A percentile compares a stretch with the other conserved stretches of the same genome.
Evolutionary conservation across 2,888 invertebrate genomes (phyloP).

Genomic region (Eumerus sabulonum): DNA sequence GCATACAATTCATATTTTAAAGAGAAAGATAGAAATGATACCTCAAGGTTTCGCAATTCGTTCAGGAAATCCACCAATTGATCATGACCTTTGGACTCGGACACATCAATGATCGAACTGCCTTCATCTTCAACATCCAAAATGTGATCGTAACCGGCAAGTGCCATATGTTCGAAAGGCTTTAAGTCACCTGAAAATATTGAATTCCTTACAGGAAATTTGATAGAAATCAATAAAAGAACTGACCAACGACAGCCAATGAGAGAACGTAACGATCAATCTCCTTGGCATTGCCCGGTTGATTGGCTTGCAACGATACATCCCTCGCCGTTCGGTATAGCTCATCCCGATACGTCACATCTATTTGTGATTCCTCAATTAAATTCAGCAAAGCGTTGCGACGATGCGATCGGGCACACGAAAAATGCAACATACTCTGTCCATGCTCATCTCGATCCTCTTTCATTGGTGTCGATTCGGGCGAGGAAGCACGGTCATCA

Average conservation of each 20-base stretch:
- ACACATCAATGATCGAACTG: constrained; percentile 84
- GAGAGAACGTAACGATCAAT: constrained; percentile 90
- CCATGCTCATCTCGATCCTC: constrained; percentile 91
- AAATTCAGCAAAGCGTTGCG: constrained; percentile 89
- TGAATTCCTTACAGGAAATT: background rate
- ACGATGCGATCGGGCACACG: constrained; percentile 89
- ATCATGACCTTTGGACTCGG: constrained; percentile 83
- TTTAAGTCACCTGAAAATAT: constrained; percentile 82
- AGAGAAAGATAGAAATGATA: too few species aligned
- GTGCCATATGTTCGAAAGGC: constrained; percentile 81
- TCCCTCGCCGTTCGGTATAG: constrained; percentile 93
- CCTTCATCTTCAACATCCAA: constrained; percentile 89
- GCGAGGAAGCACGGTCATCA: constrained; percentile 70
- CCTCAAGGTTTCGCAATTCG: constrained; percentile 87
- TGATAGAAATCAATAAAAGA: too few species aligned
- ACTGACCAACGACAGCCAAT: constrained; percentile 87
- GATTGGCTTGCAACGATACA: constrained; percentile 88
- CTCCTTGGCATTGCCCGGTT: constrained; percentile 88
- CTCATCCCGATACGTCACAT: constrained; percentile 90
- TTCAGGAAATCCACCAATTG: constrained; percentile 86
- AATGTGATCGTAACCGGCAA: constrained; percentile 94
- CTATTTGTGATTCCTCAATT: constrained; percentile 88
- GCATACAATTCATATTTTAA: too few species aligned
- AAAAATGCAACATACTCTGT: constrained; percentile 93
- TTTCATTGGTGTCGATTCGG: constrained; percentile 81